phyloP scores from a whole-genome alignment of 2,113 vertebrate genomes.

The Solea senegalensis region DNA sequence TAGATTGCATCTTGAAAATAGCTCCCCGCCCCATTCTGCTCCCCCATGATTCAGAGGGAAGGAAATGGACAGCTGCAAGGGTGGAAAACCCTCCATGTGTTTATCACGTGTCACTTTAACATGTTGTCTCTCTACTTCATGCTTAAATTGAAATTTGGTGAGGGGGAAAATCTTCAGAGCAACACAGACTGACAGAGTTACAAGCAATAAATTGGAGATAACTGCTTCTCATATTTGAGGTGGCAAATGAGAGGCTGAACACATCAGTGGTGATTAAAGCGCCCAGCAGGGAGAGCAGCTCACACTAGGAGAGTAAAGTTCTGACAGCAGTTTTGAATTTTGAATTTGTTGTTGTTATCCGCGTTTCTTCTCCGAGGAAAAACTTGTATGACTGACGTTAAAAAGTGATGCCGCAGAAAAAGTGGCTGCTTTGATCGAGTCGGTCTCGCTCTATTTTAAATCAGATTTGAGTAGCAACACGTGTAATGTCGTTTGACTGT shows the following conservation, averaged over 20 bases:
- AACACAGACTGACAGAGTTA: constrained; percentile 68
- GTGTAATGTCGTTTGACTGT: not conserved
- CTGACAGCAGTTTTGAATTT: constrained; percentile 53
- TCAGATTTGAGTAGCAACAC: constrained; percentile 4
- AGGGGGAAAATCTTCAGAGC: constrained; percentile 60
- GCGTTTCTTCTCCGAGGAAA: constrained; percentile 18
- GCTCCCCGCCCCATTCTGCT: constrained; percentile 38
- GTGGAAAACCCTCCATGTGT: constrained; percentile 50
- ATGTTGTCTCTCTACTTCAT: constrained; percentile 54
- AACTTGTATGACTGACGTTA: constrained; percentile 16
- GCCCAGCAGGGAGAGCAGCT: constrained; percentile 58
- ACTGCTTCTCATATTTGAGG: constrained; percentile 72
- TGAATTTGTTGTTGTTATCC: constrained; percentile 48
- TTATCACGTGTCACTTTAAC: constrained; percentile 61
- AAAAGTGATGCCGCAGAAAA: not conserved
- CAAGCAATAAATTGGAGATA: constrained; percentile 77
- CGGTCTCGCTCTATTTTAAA: not conserved
- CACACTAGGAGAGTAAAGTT: constrained; percentile 48
- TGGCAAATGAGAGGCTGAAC: constrained; percentile 67
- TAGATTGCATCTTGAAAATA: constrained; percentile 71
- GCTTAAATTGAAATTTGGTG: constrained; percentile 64
- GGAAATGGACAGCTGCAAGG: constrained; percentile 52
- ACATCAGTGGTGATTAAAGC: constrained; percentile 77
- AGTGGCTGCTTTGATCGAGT: constrained; percentile 5
- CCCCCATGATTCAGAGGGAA: constrained; percentile 53